phyloP scores from a whole-genome alignment of 2,797 vertebrate species.

The Onychomys arenicola region DNA sequence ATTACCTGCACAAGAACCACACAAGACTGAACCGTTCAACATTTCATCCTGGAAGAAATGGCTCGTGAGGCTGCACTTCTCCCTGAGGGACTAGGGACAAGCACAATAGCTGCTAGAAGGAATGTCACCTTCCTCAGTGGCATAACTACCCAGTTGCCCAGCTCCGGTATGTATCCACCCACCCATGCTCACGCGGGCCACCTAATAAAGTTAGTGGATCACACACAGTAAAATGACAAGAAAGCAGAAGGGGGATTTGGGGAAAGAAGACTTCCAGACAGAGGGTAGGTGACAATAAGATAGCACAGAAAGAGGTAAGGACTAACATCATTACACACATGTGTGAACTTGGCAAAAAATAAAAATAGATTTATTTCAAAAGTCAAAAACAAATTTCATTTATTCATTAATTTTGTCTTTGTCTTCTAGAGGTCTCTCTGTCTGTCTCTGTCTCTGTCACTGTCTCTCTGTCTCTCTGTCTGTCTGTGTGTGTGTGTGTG shows the following conservation, averaged over 20 bases:
- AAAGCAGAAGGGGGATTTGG: neutral
- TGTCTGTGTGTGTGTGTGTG: neutral
- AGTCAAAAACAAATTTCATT: slow-evolving; percentile 5
- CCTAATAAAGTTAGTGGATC: neutral
- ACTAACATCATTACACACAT: neutral
- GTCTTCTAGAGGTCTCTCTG: neutral
- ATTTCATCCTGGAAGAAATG: too few species aligned
- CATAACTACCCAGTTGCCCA: neutral
- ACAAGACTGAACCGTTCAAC: neutral
- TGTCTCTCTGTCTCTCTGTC: neutral
- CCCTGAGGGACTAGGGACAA: neutral
- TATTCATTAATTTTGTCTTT: slow-evolving; percentile 13
- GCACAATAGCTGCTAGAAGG: neutral
- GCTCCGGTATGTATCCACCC: neutral
- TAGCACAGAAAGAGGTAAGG: neutral
- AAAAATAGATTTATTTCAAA: neutral
- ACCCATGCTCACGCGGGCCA: neutral
- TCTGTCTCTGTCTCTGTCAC: neutral
- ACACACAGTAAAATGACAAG: neutral
- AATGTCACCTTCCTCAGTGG: neutral
- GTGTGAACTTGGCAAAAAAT: neutral
- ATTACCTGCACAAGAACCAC: too few species aligned
- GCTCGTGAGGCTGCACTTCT: neutral
- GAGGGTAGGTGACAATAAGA: neutral
- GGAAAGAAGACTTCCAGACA: neutral